Evolutionary conservation across 2,113 vertebrate species (phyloP), one percentile per base, ranked within the genome.

Genomic region (Ochotona curzoniae): DNA sequence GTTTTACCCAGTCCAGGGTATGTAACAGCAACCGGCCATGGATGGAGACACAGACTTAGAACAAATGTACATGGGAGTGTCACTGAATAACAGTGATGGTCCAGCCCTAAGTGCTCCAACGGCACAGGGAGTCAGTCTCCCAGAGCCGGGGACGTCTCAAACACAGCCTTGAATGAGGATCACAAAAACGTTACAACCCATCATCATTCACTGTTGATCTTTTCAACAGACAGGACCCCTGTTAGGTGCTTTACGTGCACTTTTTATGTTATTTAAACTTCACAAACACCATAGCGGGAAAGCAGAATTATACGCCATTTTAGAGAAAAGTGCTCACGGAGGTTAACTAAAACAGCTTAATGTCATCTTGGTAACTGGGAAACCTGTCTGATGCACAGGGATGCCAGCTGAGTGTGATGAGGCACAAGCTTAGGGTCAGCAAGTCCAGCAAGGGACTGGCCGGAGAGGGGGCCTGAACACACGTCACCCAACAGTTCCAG

Each of bases 251-350:
- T 51, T 32, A 18, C 9, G 0, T 28, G 35, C 14, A 15, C 32
- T 25, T 92, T 49, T 32, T 15, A 83, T 71, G 61, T 79, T 51
- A 44, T 74, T 88, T 69, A 73, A 90, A 35, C 44, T 51, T 89
- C 35, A 85, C n/a, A 47, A 88, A 76, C 9, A 64, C 38, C 84
- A 84, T 35, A 76, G 30, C 85, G 61, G 28, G 92, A 87, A 76
- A 49, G 44, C 13, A 61, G 73, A 92, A 93, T 83, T 63, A 93
- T 60, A 86, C 83, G 12, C 60, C 18, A 11, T 75, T 86, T 92
- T 75, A 79, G 57, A 30, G 70, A 73, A 94, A 86, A 92, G 61
- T 73, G 32, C 30, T 92, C 78, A 71, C 57, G 75, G 35, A 69
- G 51, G 44, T 64, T 82, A 38, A 82, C 76, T 57, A 61, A 89